Evolutionary conservation across 2,888 invertebrate genomes (phyloP), one percentile per base, ranked within the genome.

Genomic region (Volucella zonaria): DNA sequence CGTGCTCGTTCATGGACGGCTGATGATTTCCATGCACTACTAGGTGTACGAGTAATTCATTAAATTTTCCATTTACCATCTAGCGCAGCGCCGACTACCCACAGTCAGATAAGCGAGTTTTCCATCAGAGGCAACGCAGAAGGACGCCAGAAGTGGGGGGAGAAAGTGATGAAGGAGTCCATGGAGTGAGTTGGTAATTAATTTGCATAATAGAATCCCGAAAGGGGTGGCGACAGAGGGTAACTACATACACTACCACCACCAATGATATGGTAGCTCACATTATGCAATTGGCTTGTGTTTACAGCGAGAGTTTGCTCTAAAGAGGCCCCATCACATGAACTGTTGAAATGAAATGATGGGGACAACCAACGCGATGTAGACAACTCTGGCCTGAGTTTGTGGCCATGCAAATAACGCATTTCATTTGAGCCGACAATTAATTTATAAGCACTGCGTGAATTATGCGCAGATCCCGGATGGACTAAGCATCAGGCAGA

Each of bases 351-450:
- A 31, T 6, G 31, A 31, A 31, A 58, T 15, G 15, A 56, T 54
- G 51, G 51, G 51, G 43, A 54, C 38, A 62, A n/a, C 47, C 49
- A 38, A 64, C 62, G 45, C 45, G 73, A 62, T 54, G 61, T 23
- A 18, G 42, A 75, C 43, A 43, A 61, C 67, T 54, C 42, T 47
- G 49, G 56, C 71, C 71, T 49, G 45, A 18, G 40, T 18, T 51
- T 47, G 64, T 68, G 82, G 73, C 49, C 56, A 14, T 56, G 75
- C 76, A 79, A 82, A 74, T 79, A 81, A 85, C 83, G 86, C 82
- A 81, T 87, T 87, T 87, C 86, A 87, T 87, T 87, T 86, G 85
- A 87, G 87, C 86, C 82, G 87, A 87, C 86, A 85, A 83, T 87
- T 87, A 87, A 86, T 86, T 87, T 87, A 80, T 82, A 86, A 85